Percentiles rank a stretch among this genome's conserved stretches.
These are phyloP conservation scores for Accipiter virgatus DNA, from an alignment of 2,113 vertebrate species.

Conservation along the genomic window DNA sequence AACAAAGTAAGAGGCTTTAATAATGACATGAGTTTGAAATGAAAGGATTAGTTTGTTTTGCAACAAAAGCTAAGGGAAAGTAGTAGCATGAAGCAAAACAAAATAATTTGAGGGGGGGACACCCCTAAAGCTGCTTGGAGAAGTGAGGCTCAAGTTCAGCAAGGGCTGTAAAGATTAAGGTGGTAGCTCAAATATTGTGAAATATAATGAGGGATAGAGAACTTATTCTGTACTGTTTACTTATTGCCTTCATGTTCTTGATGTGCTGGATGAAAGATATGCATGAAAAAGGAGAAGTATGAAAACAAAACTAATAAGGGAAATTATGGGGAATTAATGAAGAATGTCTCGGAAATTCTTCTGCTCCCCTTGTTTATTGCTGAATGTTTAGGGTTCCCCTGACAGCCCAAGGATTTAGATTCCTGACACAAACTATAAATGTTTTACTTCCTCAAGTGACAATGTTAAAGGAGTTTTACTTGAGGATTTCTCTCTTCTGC, in stretches of 20 bases:
- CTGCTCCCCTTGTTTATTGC: neutral
- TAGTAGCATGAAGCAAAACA: neutral
- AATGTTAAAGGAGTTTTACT: neutral
- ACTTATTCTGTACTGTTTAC: neutral
- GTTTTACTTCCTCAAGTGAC: neutral
- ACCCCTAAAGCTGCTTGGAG: neutral
- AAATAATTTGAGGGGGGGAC: neutral
- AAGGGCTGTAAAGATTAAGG: neutral
- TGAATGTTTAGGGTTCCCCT: neutral
- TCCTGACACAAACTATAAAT: neutral
- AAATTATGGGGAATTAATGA: neutral
- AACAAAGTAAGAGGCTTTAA: conserved; percentile 13
- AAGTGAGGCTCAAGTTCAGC: neutral
- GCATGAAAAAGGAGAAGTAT: neutral
- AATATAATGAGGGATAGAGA: neutral
- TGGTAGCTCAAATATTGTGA: neutral
- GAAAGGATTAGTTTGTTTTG: conserved; percentile 21
- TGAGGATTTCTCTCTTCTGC: neutral
- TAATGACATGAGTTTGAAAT: conserved; percentile 9
- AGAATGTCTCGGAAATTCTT: neutral
- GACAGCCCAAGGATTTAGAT: neutral
- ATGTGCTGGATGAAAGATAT: neutral
- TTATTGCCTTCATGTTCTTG: neutral
- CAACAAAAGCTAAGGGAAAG: neutral
- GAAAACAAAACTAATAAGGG: neutral